Base-by-base conservation (phyloP, 2,797 vertebrate genomes). In the Cephalopachus bancanus region DNA sequence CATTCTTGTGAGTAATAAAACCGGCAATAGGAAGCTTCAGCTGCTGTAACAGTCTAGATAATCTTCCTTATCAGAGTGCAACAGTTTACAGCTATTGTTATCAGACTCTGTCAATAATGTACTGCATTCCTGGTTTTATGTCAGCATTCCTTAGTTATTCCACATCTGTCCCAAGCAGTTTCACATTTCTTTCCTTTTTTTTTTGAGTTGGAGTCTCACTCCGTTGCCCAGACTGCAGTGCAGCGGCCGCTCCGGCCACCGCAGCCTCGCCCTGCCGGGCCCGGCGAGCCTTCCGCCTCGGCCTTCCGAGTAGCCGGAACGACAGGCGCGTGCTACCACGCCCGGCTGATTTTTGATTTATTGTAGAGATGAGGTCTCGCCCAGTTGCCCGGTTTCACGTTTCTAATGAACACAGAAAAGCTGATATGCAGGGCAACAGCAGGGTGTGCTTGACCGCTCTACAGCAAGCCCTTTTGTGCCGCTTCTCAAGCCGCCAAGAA, bases 131-230 rank as follows among this genome's bases (percentile, higher is more conserved):
- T 28, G 87, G 96, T 93, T 96, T 65, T 83, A 84, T 59, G 96
- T 28, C 97, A 95, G 92, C 97, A 97, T 97, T 96, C 97, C 97
- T 97, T n/a, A 94, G 94, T 93, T 93, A 97, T 84, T 98, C 91
- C 81, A 94, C 97, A 96, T 96, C 98, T 95, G 97, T 97, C 94
- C 55, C 12, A 75, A 97, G 86, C 93, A 91, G 97, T 96, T 97
- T 97, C 97, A 90, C 51, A 60, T 91, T 95, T 95, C 67, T 93
- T 37, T 37, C 3, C 3, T 37, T 37, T 37, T 37, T 37, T 37
- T 37, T 37, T 37, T 37, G 37, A 37, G 37, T 37, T 37, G 3
- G 37, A 37, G 37, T 37, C 37, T 37, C 37, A 37, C 37, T 37
- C 37, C 37, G 37, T 37, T 3, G 37, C 37, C 37, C 37, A 37